Evolutionary conservation across 2,888 invertebrate species (phyloP).

Genomic region (Aradus depressus): DNA sequence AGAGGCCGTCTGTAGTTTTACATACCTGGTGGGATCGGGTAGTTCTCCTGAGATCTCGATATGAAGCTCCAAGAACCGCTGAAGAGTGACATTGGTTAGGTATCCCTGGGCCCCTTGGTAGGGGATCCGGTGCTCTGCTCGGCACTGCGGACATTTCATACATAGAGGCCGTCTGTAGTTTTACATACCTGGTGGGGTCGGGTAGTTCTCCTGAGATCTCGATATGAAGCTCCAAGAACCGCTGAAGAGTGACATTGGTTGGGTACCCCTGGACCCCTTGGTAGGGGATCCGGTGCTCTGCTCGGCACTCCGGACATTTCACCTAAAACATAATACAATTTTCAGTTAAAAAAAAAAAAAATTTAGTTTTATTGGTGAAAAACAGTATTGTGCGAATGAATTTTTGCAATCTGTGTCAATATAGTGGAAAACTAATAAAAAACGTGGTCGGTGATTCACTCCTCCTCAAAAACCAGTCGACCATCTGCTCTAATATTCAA

Average conservation of each 20-base stretch:
- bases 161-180: too few relatives aligned
- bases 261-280: conserved; percentile 90
- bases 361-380: too few relatives aligned
- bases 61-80: conserved; percentile 87
- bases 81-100: conserved; percentile 91
- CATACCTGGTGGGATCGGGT: conserved; percentile 67
- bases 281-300: conserved; percentile 91
- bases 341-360: too few relatives aligned
- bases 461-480: too few relatives aligned
- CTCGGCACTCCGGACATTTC: conserved; percentile 96
- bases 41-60: conserved; percentile 83
- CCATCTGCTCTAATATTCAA: too few relatives aligned
- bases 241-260: conserved; percentile 88
- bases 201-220: conserved; percentile 85
- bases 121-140: conserved; percentile 91
- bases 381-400: too few relatives aligned
- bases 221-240: conserved; percentile 88
- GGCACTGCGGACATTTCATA: conserved; percentile 97
- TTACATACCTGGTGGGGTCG: conserved; percentile 60
- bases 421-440: too few relatives aligned
- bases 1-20: too few relatives aligned
- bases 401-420: too few relatives aligned
- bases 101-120: conserved; percentile 89
- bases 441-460: too few relatives aligned
- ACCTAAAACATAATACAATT: too few relatives aligned